Evolutionary conservation across 2,113 vertebrate species (phyloP), one percentile per base, ranked within the genome.

Genomic region (Butorides virescens): DNA sequence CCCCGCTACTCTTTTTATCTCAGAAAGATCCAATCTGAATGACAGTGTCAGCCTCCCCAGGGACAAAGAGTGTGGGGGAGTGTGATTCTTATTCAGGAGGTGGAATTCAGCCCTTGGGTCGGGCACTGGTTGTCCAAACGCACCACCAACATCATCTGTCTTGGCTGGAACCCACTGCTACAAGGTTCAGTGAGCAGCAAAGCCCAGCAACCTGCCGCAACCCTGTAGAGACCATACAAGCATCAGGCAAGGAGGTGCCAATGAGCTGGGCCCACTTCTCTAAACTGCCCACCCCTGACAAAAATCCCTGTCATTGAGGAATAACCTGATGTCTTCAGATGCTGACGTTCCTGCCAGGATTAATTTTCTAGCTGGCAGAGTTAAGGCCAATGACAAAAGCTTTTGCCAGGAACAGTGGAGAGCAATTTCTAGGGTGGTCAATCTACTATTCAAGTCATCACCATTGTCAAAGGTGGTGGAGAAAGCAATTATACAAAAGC

Each of bases 361-460:
- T 68, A 17, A 86, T 92, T 88, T 93, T 90, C 47, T 19, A 17
- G 32, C 12, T 75, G 91, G 86, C 88, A 93, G 67, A 47, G 61
- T 44, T 44, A 59, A 20, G 29, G 19, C 52, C 91, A 88, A 10
- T 59, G 47, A 39, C 78, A 88, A 56, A 55, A 77, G 25, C 19
- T 71, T 62, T 67, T 67, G 47, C 61, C 96, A 93, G 90, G 37
- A 88, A 36, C 27, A 90, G 47, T 3, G 52, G 58, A 89, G 82
- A 92, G 9, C 52, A 72, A 50, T 92, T 92, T 70, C 66, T 88
- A 63, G 62, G 21, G 32, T 90, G 56, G 56, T 10, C 7, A 5
- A 78, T 42, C 42, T 81, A 14, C 67, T 77, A 5, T 71, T 92
- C 36, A 79, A 62, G 86, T 46, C 74, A 58, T 42, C 66, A 71